Percentiles rank a stretch among this genome's conserved stretches.
phyloP scores from a whole-genome alignment of 2,113 vertebrate species.

The Gymnarchus niloticus region DNA sequence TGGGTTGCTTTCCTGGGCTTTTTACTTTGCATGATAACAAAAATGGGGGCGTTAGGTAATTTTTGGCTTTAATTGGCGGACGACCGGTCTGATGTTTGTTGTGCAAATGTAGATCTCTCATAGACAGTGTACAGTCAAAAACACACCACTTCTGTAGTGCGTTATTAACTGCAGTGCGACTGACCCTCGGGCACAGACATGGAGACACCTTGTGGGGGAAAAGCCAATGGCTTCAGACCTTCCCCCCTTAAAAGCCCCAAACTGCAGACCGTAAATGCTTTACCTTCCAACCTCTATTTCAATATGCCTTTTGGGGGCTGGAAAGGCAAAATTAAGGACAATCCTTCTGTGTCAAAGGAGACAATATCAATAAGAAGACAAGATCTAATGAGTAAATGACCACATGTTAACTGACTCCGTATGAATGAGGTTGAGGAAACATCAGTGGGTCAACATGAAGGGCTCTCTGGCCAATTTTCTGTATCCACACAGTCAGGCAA shows the following conservation, averaged over 20 bases:
- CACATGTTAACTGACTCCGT: not conserved
- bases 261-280: not conserved
- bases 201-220: not conserved
- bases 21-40: not conserved
- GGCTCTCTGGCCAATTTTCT: not conserved
- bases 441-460: not conserved
- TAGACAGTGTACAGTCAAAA: not conserved
- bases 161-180: not conserved
- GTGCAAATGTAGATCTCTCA: too few species aligned
- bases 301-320: not conserved
- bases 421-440: not conserved
- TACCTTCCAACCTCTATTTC: not conserved
- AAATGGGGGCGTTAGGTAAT: not conserved
- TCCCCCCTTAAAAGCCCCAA: not conserved
- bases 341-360: not conserved
- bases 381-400: not conserved
- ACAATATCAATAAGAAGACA: not conserved
- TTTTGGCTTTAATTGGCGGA: not conserved
- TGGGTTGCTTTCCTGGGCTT: not conserved
- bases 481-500: not conserved
- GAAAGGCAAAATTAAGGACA: not conserved
- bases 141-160: not conserved
- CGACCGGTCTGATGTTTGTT: too few species aligned
- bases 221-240: not conserved
- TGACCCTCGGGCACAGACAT: not conserved